Conservation (phyloP, 2,888 invertebrate species). For the Drosophila macrothrix region DNA sequence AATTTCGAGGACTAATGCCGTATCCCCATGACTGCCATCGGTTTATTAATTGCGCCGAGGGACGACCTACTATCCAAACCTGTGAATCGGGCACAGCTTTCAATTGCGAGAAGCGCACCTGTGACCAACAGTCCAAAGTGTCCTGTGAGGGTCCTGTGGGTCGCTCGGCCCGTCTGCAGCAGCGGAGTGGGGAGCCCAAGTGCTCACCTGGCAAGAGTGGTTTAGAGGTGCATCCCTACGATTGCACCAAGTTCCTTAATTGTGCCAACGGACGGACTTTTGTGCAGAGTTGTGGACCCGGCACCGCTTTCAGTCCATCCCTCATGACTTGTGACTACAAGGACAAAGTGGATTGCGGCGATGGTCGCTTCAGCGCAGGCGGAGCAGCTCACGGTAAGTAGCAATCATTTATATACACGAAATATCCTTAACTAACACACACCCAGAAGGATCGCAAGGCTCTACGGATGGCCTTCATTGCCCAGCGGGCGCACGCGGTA, state of each 20-base stretch:
- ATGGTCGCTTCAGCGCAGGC: slow-evolving; percentile 35
- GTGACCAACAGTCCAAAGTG: slow-evolving; percentile 88
- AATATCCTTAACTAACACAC: slow-evolving; percentile 52
- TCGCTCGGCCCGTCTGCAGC: slow-evolving; percentile 37
- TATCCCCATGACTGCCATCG: slow-evolving; percentile 88
- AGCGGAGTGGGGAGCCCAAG: slow-evolving; percentile 29
- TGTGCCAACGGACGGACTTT: slow-evolving; percentile 87
- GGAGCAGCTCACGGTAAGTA: slow-evolving; percentile 56
- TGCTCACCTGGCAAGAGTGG: slow-evolving; percentile 86
- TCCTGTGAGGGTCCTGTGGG: slow-evolving; percentile 83
- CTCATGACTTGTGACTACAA: slow-evolving; percentile 87
- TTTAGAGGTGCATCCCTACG: slow-evolving; percentile 87
- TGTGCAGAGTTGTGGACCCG: slow-evolving; percentile 87
- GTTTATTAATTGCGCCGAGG: slow-evolving; percentile 89
- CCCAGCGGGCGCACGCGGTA: slow-evolving; percentile 85
- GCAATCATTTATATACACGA: not conserved
- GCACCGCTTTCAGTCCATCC: slow-evolving; percentile 87
- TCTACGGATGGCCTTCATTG: slow-evolving; percentile 70
- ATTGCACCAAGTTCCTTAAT: slow-evolving; percentile 88
- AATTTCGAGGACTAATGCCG: slow-evolving; percentile 87
- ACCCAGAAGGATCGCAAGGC: slow-evolving; percentile 33
- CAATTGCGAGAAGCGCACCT: slow-evolving; percentile 87
- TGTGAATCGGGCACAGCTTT: slow-evolving; percentile 89
- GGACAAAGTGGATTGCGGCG: slow-evolving; percentile 86
- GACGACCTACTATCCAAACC: slow-evolving; percentile 87